Percentiles rank a stretch among this genome's conserved stretches.
Evolutionary conservation across 2,888 invertebrate species (phyloP).

Genomic region (Drosophila anceps): DNA sequence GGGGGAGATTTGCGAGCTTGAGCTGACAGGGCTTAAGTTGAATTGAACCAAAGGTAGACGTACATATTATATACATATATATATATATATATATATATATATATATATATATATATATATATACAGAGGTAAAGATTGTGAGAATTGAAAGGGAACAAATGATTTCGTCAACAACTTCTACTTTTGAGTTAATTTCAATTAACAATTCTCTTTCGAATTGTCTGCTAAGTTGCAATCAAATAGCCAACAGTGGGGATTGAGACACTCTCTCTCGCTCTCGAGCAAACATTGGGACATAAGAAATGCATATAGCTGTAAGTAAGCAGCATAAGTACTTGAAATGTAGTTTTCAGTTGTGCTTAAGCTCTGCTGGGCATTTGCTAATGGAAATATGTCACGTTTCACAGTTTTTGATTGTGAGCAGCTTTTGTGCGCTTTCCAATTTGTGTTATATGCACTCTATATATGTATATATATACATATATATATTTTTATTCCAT

Average conservation of each 20-base stretch:
- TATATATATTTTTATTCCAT: constrained; percentile 12
- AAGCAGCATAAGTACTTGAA: background rate
- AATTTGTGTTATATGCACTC: constrained; percentile 14
- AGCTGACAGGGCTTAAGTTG: background rate
- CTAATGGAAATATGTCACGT: constrained; percentile 45
- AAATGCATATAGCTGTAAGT: constrained; percentile 1
- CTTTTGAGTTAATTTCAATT: constrained; percentile 7
- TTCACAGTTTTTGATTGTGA: constrained; percentile 24
- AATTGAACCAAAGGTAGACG: background rate
- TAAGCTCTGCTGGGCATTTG: constrained; percentile 7
- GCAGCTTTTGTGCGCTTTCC: constrained; percentile 25
- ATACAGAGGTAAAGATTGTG: background rate
- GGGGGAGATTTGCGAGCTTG: background rate
- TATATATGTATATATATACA: background rate
- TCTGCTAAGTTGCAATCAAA: background rate
- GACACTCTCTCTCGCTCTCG: background rate
- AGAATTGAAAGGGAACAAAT: background rate
- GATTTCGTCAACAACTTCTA: background rate
- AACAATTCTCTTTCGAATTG: constrained; percentile 1
- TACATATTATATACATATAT: background rate
- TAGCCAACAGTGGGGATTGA: background rate
- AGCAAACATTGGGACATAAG: background rate
- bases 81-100: background rate
- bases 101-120: background rate
- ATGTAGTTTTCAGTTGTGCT: constrained; percentile 9